These are phyloP conservation scores for Rhegmatorhina hoffmannsi DNA, from an alignment of 2,113 vertebrate species.

Conservation along the genomic window DNA sequence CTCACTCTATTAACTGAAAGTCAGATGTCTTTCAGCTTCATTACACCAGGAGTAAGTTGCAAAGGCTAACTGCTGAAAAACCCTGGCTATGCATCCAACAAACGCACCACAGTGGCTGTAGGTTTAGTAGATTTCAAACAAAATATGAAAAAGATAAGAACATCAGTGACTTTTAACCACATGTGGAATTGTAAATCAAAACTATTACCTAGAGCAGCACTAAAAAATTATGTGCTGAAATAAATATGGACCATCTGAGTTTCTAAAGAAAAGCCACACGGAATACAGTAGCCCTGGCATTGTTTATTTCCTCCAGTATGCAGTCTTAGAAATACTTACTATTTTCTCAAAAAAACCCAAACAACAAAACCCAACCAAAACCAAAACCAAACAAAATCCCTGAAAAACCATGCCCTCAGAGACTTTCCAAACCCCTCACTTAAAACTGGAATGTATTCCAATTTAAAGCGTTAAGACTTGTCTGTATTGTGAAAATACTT, in stretches of 20 bases:
- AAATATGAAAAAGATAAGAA: background rate
- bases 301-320: background rate
- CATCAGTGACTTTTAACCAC: background rate
- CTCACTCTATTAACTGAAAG: background rate
- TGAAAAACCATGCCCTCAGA: accelerated
- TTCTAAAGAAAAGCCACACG: background rate
- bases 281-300: background rate
- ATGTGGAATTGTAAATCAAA: conserved; percentile 6
- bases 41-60: background rate
- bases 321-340: background rate
- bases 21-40: background rate
- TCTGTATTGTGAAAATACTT: background rate
- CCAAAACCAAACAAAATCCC: too few species aligned
- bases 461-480: background rate
- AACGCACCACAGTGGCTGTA: background rate
- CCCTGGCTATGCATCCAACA: background rate
- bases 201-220: background rate
- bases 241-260: background rate
- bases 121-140: background rate
- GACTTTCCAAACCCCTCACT: background rate
- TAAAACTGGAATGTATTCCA: background rate
- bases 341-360: background rate
- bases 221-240: background rate
- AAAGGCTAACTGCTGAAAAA: background rate
- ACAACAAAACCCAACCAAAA: background rate